Base-by-base conservation (phyloP, 2,888 invertebrate species). In the Callyntrura sp. region DNA sequence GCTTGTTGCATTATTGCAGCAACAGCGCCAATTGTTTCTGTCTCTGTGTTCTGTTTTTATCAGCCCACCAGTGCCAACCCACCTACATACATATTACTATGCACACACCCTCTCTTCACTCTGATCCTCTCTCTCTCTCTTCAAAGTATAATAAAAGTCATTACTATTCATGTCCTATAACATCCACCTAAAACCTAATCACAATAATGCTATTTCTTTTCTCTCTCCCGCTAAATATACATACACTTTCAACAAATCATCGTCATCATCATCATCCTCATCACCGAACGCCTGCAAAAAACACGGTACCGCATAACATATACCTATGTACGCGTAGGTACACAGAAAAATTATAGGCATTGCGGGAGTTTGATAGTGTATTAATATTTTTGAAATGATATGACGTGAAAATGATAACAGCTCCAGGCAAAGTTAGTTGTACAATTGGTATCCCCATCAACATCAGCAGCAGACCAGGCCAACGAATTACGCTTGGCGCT, bases 101-200 rank as follows among this genome's bases (percentile, higher is more conserved):
- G 14, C 79, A 48, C 48, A 48, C 20, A 73, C 14, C 20, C 73
- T n/a, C 55, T 79, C 35, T 62, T 57, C 20, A 17, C 43, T 55
- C 11, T 62, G 25, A 20, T n/a, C 78, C 11, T 25, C n/a, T 78
- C 4, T 23, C n/a, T 17, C 17, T 20, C 51, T 45, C 51, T 14
- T 78, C 17, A n/a, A 4, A 1, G 11, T 62, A 25, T 17, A 25
- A 51, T 55, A 57, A 79, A 60, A 78, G 60, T 62, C 35, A 82
- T 82, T 82, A 82, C 35, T 82, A 82, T 82, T 82, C 82, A 82
- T 82, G 82, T 45, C 65, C 82, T 35, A 35, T 35, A 45, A 62
- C 62, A 62, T 48, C 73, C 73, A 73, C 1, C 51, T 23, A 70
- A 70, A 70, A 4, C n/a, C 20, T 51, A 73, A 73, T 48, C 51